A percentile compares a stretch with the other conserved stretches of the same genome.
Conservation (phyloP, 2,888 invertebrate species). For the Orthosia incerta region DNA sequence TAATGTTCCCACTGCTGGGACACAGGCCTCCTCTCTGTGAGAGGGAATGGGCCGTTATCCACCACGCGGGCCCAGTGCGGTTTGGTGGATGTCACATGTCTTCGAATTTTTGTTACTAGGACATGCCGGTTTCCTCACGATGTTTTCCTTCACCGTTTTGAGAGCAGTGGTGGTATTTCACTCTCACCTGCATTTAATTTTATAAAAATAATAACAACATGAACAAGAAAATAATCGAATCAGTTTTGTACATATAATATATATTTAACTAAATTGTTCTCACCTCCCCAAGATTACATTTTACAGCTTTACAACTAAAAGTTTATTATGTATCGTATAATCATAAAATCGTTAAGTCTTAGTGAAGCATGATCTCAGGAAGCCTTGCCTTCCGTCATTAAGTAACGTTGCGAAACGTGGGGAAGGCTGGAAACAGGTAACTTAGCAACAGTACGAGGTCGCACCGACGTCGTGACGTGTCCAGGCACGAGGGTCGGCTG, state of each 20-base stretch:
- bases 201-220: neutral
- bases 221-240: neutral
- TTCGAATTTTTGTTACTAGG: too few species aligned
- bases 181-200: neutral
- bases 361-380: conserved; percentile 27
- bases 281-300: neutral
- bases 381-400: conserved; percentile 40
- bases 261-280: neutral
- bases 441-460: neutral
- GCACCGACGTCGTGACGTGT: neutral
- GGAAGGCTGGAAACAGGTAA: conserved; percentile 13
- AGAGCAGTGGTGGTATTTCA: too few species aligned
- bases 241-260: neutral
- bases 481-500: neutral
- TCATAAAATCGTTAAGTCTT: conserved; percentile 29
- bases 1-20: too few species aligned
- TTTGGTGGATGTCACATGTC: too few species aligned
- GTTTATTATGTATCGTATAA: conserved; percentile 17
- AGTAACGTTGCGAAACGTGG: conserved; percentile 18
- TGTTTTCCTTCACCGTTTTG: too few species aligned
- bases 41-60: too few species aligned
- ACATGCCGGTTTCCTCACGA: too few species aligned
- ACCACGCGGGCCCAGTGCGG: too few species aligned
- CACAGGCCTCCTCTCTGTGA: too few species aligned
- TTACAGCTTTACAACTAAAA: neutral